Conservation (phyloP, 1,140 invertebrate species). For the Batillaria attramentaria region DNA sequence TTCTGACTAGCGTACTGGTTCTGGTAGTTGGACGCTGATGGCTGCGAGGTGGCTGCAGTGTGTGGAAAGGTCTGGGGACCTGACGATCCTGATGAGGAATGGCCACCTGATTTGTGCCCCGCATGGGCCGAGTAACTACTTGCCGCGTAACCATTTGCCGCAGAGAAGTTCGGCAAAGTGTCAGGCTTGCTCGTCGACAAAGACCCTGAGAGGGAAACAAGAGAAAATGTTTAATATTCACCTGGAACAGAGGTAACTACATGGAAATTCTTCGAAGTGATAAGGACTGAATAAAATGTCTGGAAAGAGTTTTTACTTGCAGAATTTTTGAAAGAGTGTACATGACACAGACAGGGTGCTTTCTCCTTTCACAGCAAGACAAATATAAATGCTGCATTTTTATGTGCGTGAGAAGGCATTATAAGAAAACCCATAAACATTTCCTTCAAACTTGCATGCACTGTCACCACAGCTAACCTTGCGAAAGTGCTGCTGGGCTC, state of each 20-base stretch:
- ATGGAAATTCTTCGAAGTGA: no score
- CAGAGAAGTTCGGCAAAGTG: constrained; percentile 33
- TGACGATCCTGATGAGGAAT: constrained; percentile 16
- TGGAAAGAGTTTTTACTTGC: no score
- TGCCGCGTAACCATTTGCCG: constrained; percentile 38
- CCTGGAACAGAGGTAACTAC: no score
- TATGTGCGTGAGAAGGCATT: no score
- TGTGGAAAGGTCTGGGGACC: constrained; percentile 35
- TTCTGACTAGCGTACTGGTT: constrained; percentile 32
- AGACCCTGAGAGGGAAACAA: constrained; percentile 48
- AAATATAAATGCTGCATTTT: no score
- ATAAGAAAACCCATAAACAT: no score
- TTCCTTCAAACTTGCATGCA: no score
- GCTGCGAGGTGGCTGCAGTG: constrained; percentile 27
- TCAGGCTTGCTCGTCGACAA: constrained; percentile 47
- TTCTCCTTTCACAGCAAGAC: no score
- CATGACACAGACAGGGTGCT: no score
- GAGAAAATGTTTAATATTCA: neutral
- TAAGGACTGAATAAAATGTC: no score
- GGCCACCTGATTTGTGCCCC: constrained; percentile 44
- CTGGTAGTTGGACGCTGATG: constrained; percentile 21
- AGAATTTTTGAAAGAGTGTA: no score
- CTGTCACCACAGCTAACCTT: no score
- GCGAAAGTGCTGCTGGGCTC: neutral
- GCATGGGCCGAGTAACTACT: constrained; percentile 32